Base-by-base conservation (phyloP, 2,797 vertebrate genomes). In the Spondyliosoma cantharus region DNA sequence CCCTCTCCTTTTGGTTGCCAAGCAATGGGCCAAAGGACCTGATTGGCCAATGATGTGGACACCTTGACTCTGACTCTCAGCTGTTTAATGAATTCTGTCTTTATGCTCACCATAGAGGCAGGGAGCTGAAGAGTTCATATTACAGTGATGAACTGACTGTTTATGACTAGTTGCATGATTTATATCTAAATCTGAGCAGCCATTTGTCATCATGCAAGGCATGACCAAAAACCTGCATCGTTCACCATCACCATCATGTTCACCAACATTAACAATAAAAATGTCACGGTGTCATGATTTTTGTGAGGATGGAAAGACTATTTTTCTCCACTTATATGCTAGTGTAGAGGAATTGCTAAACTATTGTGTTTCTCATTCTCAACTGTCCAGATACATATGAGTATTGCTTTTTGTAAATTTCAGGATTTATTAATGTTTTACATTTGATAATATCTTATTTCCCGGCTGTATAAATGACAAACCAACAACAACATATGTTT, bases 1-100 rank as follows among this genome's bases (percentile, higher is more conserved):
- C 90, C 81, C 78, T 86, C 78, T 86, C 75, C 59, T 88, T 87
- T 90, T 86, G 74, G 91, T 93, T 93, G 92, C 91, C 89, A 93
- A 92, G 92, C 92, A 91, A 93, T 93, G 59, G 82, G 56, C 84
- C 59, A 56, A 80, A 80, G 84, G 73, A 89, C 69, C 81, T 77
- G 91, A 93, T 91, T 92, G 91, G 87, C 71, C 78, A 81, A 90
- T 69, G 87, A 91, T 86, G 78, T 83, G 83, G 87, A 89, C 82
- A 83, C 75, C 67, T 86, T 90, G 82, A 86, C 76, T 91, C 73
- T 78, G 76, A 92, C 84, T 91, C 84, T 87, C 80, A 68, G 80
- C 76, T 89, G 76, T 66, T 76, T 86, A 83, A 92, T 90, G 71
- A 88, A 83, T 86, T 86, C 57, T 49, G 42, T 75, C 53, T 76